Evolutionary conservation across 2,888 invertebrate genomes (phyloP).

Genomic region (Epicampocera succincta): DNA sequence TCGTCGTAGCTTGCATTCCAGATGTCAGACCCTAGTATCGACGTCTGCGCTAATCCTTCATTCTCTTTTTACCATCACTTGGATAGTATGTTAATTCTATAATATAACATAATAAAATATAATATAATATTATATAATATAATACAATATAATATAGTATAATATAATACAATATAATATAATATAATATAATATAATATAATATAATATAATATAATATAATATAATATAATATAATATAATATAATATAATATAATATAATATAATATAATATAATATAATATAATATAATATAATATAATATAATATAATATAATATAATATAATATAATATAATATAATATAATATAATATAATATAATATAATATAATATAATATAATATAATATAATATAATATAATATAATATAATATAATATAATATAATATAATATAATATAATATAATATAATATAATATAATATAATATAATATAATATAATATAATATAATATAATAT

Average conservation of each 20-base stretch:
- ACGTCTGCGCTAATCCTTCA: too few species aligned
- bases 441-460: conserved; percentile 21
- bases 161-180: conserved; percentile 10
- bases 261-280: conserved; percentile 17
- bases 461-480: conserved; percentile 23
- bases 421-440: conserved; percentile 23
- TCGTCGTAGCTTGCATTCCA: too few species aligned
- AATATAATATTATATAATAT: background rate
- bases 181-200: conserved; percentile 10
- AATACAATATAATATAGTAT: conserved; percentile 14
- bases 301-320: background rate
- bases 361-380: background rate
- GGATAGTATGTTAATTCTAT: too few species aligned
- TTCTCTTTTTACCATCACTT: too few species aligned
- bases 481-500: conserved; percentile 23
- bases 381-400: background rate
- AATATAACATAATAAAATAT: too few species aligned
- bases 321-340: background rate
- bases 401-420: conserved; percentile 13
- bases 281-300: conserved; percentile 1
- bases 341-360: background rate
- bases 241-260: conserved; percentile 15
- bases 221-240: conserved; percentile 14
- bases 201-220: conserved; percentile 10
- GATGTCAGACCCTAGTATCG: too few species aligned